phyloP scores from a whole-genome alignment of 2,888 invertebrate species.

The Aporophyla lueneburgensis region DNA sequence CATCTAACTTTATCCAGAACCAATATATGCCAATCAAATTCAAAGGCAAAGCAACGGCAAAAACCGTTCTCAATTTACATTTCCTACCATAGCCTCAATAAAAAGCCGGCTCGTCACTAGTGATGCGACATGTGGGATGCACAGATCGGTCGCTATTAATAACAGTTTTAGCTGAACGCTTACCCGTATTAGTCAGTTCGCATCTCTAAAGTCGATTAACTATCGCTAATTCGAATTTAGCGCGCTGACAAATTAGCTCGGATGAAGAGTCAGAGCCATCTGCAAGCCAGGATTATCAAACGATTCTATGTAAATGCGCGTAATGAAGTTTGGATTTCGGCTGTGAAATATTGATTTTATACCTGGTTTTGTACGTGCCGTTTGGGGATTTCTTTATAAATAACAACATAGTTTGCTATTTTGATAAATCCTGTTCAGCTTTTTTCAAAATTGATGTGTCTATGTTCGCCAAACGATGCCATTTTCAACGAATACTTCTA shows the following conservation, averaged over 20 bases:
- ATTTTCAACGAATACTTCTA: constrained; percentile 17
- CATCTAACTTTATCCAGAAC: constrained; percentile 1
- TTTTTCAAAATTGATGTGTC: not conserved
- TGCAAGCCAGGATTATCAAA: constrained; percentile 63
- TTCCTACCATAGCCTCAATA: constrained; percentile 47
- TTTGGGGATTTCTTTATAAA: constrained; percentile 9
- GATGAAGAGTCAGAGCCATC: constrained; percentile 64
- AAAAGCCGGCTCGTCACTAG: constrained; percentile 35
- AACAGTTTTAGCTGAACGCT: constrained; percentile 72
- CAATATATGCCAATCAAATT: constrained; percentile 37
- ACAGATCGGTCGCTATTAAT: constrained; percentile 70
- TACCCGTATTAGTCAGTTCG: constrained; percentile 70
- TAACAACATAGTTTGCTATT: not conserved
- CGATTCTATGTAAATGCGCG: constrained; percentile 60
- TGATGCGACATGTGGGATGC: constrained; percentile 53
- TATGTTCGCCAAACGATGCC: constrained; percentile 11
- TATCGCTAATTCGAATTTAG: constrained; percentile 76
- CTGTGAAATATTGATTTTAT: constrained; percentile 32
- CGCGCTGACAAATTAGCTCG: constrained; percentile 73
- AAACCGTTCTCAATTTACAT: constrained; percentile 39
- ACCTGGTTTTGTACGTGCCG: constrained; percentile 27
- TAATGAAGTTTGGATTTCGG: constrained; percentile 48
- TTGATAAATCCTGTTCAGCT: constrained; percentile 7
- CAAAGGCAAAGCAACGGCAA: constrained; percentile 32
- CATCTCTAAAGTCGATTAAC: constrained; percentile 76